phyloP scores from a whole-genome alignment of 2,797 vertebrate genomes.

The Paramormyrops hopkinsi region DNA sequence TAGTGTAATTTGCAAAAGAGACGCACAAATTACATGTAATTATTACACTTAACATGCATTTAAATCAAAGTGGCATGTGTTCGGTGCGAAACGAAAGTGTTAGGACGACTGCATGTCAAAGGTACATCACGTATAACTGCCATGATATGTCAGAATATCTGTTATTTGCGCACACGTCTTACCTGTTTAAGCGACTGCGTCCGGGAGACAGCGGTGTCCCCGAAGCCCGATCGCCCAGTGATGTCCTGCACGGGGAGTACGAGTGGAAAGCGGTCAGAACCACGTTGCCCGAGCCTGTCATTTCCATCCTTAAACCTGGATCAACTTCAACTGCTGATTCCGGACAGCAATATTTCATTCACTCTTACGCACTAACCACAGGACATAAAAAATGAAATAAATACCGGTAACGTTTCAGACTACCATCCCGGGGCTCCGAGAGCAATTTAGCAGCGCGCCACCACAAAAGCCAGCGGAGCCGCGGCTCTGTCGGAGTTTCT shows the following conservation, averaged over 20 bases:
- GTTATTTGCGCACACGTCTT: conserved; percentile 25
- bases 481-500: conserved; percentile 30
- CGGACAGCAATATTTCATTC: neutral
- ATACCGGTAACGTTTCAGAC: neutral
- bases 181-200: conserved; percentile 62
- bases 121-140: neutral
- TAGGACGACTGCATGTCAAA: neutral
- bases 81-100: neutral
- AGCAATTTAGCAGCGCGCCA: neutral
- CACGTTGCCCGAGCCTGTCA: conserved; percentile 72
- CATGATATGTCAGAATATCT: neutral
- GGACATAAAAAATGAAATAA: neutral
- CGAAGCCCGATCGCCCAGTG: conserved; percentile 54
- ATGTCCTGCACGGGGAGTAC: conserved; percentile 58
- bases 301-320: conserved; percentile 33
- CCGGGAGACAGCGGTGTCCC: conserved; percentile 48
- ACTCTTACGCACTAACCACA: neutral
- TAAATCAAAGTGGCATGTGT: neutral
- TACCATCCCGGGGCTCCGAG: neutral
- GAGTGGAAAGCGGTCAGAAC: conserved; percentile 78
- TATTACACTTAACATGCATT: neutral
- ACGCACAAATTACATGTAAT: neutral
- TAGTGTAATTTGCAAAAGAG: neutral
- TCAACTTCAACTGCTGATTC: neutral
- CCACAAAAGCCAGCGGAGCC: neutral